Conservation (phyloP, 2,797 vertebrate genomes). For the Bradypodion pumilum region DNA sequence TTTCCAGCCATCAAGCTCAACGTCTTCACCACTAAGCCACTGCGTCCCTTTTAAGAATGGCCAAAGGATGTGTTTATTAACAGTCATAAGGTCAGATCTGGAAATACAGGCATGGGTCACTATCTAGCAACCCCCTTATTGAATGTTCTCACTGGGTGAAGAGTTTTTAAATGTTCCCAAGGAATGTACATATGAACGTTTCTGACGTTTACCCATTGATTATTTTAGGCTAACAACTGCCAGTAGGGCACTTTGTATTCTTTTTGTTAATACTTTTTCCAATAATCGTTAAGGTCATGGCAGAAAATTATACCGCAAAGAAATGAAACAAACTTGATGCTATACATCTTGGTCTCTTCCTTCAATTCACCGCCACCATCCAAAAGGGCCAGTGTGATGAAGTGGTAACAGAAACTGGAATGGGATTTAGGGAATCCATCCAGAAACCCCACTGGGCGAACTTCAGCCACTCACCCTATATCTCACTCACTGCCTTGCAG, state of each 20-base stretch:
- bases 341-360: not conserved
- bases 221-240: not conserved
- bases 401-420: no score
- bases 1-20: no score
- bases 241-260: no score
- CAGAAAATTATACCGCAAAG: no score
- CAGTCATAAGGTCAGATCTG: not conserved
- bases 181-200: not conserved
- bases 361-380: not conserved
- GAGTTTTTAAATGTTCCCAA: not conserved
- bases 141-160: not conserved
- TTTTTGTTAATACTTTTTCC: no score
- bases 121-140: not conserved
- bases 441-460: not conserved
- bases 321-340: not conserved
- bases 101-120: not conserved
- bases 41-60: no score
- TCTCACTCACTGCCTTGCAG: no score
- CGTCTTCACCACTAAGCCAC: no score
- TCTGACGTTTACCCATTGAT: not conserved
- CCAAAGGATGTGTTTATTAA: no score
- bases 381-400: not conserved
- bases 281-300: no score
- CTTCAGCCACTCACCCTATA: not conserved
- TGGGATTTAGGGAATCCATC: not conserved